Evolutionary conservation across 2,888 invertebrate species (phyloP), one percentile per base, ranked within the genome.

Genomic region (Apamea monoglypha): DNA sequence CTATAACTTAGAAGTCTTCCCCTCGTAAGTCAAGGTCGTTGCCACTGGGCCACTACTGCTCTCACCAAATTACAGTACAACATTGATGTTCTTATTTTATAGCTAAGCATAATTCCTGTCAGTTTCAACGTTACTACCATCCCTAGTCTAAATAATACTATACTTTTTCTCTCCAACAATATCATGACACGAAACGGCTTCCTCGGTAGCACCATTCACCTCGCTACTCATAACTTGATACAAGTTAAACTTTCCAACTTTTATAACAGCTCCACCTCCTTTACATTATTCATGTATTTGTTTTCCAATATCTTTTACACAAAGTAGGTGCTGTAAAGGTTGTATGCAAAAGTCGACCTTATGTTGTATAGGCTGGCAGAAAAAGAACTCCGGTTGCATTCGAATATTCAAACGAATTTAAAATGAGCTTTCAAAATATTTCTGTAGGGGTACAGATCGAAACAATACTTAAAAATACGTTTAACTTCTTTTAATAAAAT

Each of bases 251-350:
- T 74, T 78, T 14, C 40, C 59, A 76, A 84, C 67, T 85, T 68
- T 71, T 74, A 64, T 69, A 82, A 67, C 68, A 75, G 70, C 36
- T 64, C 59, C 25, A 64, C 74, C 16, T 64, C 25, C 40, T 74
- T 32, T 85, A 74, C 79, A 86, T 86, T 76, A 86, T 86, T 85
- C 82, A 86, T 82, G n/a, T 74, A 64, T 76, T 86, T 82, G 70
- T 78, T 76, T 82, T 68, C 53, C 53, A 73, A 68, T 75, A 80
- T 80, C 50, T 63, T 25, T 6, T 18, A n/a, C 1, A 25, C 14
- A 10, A n/a, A 50, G 18, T 32, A 7, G 14, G 10, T 53, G 21
- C 53, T 21, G 53, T 50, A 50, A 21, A 50, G 50, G 7, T 50
- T 50, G 50, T 50, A 0, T 50, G 7, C 53, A 25, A 53, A 21